Conservation (phyloP, 2,888 invertebrate genomes). For the Hemicrepidius hirtus region DNA sequence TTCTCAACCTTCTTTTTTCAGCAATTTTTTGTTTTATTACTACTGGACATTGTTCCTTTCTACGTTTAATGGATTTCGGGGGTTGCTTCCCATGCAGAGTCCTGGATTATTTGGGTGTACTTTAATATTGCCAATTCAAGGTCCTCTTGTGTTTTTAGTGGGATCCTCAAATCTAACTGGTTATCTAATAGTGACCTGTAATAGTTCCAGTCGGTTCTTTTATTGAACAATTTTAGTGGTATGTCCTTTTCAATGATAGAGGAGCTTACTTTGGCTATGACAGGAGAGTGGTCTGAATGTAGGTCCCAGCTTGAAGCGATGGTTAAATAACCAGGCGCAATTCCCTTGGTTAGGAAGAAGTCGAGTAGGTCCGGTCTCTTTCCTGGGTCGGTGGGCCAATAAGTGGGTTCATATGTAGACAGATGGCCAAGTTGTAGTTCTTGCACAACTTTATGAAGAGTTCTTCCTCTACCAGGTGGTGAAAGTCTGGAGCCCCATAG, state of each 20-base stretch:
- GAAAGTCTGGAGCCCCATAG: slow-evolving; percentile 16
- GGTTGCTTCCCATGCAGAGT: slow-evolving; percentile 17
- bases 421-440: slow-evolving; percentile 18
- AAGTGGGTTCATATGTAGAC: slow-evolving; percentile 17
- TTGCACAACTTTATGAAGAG: slow-evolving; percentile 11
- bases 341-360: slow-evolving; percentile 29
- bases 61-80: slow-evolving; percentile 4
- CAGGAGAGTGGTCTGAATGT: too few relatives aligned
- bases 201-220: slow-evolving; percentile 9
- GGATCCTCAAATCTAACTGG: slow-evolving; percentile 2
- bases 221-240: background rate
- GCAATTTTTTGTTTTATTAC: slow-evolving; percentile 34
- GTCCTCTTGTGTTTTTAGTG: slow-evolving; percentile 11
- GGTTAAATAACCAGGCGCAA: background rate
- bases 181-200: background rate
- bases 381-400: slow-evolving; percentile 6
- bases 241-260: background rate
- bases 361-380: slow-evolving; percentile 23
- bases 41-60: slow-evolving; percentile 6
- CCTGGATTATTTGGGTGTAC: slow-evolving; percentile 24
- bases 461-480: slow-evolving; percentile 17
- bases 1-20: slow-evolving; percentile 49
- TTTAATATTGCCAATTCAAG: background rate
- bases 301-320: background rate
- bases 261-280: background rate